These are phyloP conservation scores for Himalopsyche tibetana DNA, from an alignment of 2,888 invertebrate genomes.

Conservation along the genomic window DNA sequence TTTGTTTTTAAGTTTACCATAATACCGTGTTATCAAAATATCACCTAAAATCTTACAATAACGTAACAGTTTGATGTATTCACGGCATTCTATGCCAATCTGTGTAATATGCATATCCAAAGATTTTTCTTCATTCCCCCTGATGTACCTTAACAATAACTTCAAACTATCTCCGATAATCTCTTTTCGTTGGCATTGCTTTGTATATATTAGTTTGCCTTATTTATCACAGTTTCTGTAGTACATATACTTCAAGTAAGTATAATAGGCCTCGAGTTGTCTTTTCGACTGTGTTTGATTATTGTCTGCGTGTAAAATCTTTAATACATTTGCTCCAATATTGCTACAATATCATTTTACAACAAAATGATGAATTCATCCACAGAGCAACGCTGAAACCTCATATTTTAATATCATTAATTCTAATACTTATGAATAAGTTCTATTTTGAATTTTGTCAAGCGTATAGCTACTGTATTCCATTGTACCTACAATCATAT, in stretches of 20 bases:
- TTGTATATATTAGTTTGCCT: conserved; percentile 38
- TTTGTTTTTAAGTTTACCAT: conserved; percentile 27
- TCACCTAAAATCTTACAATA: conserved; percentile 1
- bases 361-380: neutral
- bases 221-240: neutral
- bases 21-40: neutral
- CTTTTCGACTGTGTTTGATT: neutral
- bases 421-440: neutral
- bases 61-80: neutral
- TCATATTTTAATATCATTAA: conserved; percentile 40
- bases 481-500: neutral
- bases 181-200: neutral
- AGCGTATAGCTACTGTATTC: neutral
- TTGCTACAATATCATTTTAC: neutral
- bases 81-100: conserved; percentile 1
- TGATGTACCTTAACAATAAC: neutral
- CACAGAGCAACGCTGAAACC: neutral
- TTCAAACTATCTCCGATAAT: neutral
- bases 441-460: neutral
- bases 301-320: neutral
- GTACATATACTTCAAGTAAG: neutral
- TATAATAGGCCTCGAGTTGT: too few species aligned
- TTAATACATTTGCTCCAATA: neutral
- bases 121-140: conserved; percentile 24
- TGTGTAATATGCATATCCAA: conserved; percentile 30